These are phyloP conservation scores for Patella pellucida DNA, from an alignment of 2,888 invertebrate genomes.

Conservation along the genomic window DNA sequence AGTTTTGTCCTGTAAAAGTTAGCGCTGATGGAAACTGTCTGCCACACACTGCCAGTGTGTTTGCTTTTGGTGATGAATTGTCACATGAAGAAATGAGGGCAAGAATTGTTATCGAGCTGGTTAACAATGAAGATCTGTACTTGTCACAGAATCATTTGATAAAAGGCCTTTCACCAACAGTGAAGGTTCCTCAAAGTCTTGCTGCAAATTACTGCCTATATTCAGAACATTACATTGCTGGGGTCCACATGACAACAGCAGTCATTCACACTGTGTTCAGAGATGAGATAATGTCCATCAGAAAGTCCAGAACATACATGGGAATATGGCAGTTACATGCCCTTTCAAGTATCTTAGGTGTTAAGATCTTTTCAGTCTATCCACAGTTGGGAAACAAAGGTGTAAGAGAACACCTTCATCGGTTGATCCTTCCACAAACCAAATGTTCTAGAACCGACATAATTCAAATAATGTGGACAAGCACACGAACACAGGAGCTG, in stretches of 20 bases:
- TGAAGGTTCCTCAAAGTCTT: constrained; percentile 5
- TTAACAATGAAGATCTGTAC: background rate
- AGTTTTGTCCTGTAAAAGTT: constrained; percentile 2
- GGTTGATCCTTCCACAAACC: constrained; percentile 27
- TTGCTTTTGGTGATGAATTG: constrained; percentile 17
- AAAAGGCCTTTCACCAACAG: constrained; percentile 13
- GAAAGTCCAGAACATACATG: constrained; percentile 21
- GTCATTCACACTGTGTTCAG: too few relatives aligned
- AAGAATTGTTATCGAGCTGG: constrained; percentile 27
- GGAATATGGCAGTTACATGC: constrained; percentile 34
- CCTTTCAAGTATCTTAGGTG: constrained; percentile 28
- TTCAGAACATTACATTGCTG: too few relatives aligned
- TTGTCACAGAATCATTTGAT: constrained; percentile 15
- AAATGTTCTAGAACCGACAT: constrained; percentile 37
- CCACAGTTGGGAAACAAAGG: constrained; percentile 38
- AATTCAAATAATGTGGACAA: constrained; percentile 23
- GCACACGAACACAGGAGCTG: background rate
- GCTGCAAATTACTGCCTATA: background rate
- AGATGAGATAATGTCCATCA: too few relatives aligned
- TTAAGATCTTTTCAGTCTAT: constrained; percentile 28
- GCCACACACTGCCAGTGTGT: constrained; percentile 23
- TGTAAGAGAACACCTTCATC: constrained; percentile 21
- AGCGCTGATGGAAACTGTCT: constrained; percentile 30
- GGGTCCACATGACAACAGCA: too few relatives aligned
- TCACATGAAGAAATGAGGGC: constrained; percentile 28